These are phyloP conservation scores for Phylloscopus collybita DNA, from an alignment of 2,797 vertebrate species.

Conservation along the genomic window DNA sequence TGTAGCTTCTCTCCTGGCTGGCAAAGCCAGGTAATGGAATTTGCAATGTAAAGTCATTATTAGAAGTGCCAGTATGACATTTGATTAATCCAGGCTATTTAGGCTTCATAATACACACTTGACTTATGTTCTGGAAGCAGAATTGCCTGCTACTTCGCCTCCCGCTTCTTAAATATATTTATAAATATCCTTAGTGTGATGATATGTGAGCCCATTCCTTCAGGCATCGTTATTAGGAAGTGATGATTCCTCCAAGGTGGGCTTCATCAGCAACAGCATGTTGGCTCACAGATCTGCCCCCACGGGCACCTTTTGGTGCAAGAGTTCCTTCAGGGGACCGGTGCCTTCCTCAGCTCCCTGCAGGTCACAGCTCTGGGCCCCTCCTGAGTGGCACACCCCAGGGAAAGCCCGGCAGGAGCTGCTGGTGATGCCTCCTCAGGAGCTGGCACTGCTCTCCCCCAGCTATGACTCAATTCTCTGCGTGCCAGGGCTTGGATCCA, in stretches of 20 bases:
- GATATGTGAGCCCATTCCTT: neutral
- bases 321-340: neutral
- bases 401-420: neutral
- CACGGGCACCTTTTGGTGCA: neutral
- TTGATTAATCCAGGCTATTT: slow-evolving; percentile 71
- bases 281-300: neutral
- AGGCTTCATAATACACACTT: slow-evolving; percentile 58
- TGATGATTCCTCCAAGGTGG: neutral
- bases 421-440: neutral
- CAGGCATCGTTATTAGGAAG: neutral
- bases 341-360: neutral
- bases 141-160: slow-evolving; percentile 31
- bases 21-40: slow-evolving; percentile 61
- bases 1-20: slow-evolving; percentile 61
- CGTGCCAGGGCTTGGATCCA: neutral
- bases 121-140: slow-evolving; percentile 48
- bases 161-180: neutral
- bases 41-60: slow-evolving; percentile 55
- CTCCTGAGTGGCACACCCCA: neutral
- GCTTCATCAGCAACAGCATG: neutral
- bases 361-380: neutral
- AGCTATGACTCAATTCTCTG: neutral
- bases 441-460: neutral
- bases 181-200: neutral
- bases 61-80: slow-evolving; percentile 69